phyloP scores from a whole-genome alignment of 2,888 invertebrate species.

The Nephrotoma appendiculata region DNA sequence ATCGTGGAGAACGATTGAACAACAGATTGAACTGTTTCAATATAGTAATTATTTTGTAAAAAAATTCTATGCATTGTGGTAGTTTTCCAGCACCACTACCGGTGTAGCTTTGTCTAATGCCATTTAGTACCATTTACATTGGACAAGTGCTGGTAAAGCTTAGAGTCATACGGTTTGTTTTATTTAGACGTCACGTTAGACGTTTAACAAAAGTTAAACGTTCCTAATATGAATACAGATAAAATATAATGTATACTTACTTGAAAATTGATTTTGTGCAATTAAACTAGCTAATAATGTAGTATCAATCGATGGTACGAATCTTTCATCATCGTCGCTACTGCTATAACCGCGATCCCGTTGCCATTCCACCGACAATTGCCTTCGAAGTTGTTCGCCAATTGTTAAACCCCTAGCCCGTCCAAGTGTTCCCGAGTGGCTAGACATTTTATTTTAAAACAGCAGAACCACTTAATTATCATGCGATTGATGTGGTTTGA shows the following conservation, averaged over 20 bases:
- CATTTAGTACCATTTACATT: too few relatives aligned
- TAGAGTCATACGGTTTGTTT: too few relatives aligned
- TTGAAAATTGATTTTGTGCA: conserved; percentile 42
- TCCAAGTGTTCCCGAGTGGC: conserved; percentile 33
- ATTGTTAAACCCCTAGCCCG: conserved; percentile 27
- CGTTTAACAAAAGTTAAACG: too few relatives aligned
- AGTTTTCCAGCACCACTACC: too few relatives aligned
- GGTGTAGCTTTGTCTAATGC: too few relatives aligned
- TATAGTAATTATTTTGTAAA: too few relatives aligned
- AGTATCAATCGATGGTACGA: conserved; percentile 33
- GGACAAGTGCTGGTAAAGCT: too few relatives aligned
- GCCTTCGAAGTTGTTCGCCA: conserved; percentile 33
- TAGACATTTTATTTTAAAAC: conserved; percentile 23
- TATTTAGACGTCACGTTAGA: too few relatives aligned
- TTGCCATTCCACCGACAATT: conserved; percentile 41
- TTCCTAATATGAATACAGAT: conserved; percentile 11
- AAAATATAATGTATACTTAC: conserved; percentile 25
- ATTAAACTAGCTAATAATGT: conserved; percentile 41
- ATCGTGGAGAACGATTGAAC: too few relatives aligned
- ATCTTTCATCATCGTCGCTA: conserved; percentile 40
- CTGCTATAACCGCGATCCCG: conserved; percentile 37
- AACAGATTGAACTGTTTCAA: too few relatives aligned
- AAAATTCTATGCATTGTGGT: too few relatives aligned
- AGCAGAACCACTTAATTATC: background rate
- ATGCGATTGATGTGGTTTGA: background rate